Percentiles rank a stretch among this genome's conserved stretches.
phyloP scores from a whole-genome alignment of 2,113 vertebrate genomes.

The Opisthocomus hoazin region DNA sequence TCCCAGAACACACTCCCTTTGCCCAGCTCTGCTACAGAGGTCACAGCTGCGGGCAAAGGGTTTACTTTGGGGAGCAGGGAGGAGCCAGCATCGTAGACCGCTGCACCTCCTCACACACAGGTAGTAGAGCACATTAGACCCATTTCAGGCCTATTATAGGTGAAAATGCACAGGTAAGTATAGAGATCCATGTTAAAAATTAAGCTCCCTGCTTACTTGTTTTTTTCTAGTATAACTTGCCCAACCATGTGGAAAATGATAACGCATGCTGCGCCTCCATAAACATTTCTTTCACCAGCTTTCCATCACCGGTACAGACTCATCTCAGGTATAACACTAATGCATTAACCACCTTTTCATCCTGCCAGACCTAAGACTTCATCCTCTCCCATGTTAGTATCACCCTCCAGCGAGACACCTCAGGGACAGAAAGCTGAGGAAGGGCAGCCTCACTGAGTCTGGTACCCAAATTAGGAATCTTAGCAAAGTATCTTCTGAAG shows the following conservation, averaged over 20 bases:
- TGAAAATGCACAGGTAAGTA: neutral
- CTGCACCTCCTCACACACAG: neutral
- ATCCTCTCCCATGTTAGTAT: neutral
- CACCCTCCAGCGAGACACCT: fast-evolving
- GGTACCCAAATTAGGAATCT: neutral
- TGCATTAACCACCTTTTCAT: neutral
- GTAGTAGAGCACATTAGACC: fast-evolving
- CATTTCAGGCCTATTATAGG: fast-evolving
- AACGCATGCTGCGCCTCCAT: neutral
- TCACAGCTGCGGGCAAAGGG: neutral
- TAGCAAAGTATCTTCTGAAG: neutral
- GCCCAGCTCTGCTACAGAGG: neutral
- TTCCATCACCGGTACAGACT: neutral
- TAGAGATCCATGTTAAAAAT: neutral
- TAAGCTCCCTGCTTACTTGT: neutral
- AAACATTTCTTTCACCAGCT: neutral
- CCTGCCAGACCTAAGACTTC: neutral
- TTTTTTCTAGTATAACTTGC: neutral
- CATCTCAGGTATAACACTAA: neutral
- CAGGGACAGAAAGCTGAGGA: neutral
- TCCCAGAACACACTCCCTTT: neutral
- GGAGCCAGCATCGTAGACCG: fast-evolving
- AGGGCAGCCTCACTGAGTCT: neutral
- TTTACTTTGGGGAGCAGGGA: neutral
- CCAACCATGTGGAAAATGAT: neutral